These are phyloP conservation scores for Coptotermes formosanus DNA, from an alignment of 1,140 invertebrate genomes.

Conservation along the genomic window DNA sequence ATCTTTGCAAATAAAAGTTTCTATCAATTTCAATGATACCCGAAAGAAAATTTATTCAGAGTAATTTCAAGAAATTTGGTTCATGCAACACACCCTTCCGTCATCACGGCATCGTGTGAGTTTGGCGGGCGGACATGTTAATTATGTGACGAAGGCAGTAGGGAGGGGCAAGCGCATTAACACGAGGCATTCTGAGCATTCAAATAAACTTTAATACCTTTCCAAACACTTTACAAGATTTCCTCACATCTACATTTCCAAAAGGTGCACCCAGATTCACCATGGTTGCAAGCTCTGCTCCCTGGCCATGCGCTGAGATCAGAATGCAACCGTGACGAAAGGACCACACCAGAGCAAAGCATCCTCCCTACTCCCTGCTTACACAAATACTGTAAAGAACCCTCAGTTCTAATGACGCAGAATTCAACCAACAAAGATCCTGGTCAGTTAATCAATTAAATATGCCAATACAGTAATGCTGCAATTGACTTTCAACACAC, in stretches of 20 bases:
- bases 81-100: slow-evolving; percentile 39
- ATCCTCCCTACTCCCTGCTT: slow-evolving; percentile 37
- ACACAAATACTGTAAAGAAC: slow-evolving; percentile 32
- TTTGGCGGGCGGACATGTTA: slow-evolving; percentile 38
- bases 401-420: slow-evolving; percentile 23
- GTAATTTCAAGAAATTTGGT: slow-evolving; percentile 33
- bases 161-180: slow-evolving; percentile 36
- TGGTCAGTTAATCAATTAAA: neutral
- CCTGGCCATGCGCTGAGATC: slow-evolving; percentile 1
- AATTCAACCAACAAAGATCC: slow-evolving; percentile 17
- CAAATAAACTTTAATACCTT: slow-evolving; percentile 36
- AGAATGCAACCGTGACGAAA: slow-evolving; percentile 19
- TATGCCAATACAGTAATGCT: neutral
- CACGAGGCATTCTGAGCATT: slow-evolving; percentile 35
- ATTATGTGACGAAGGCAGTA: slow-evolving; percentile 37
- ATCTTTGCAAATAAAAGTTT: slow-evolving; percentile 21
- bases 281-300: slow-evolving; percentile 1
- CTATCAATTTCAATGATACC: slow-evolving; percentile 22
- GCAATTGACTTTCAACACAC: neutral
- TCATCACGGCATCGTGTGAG: slow-evolving; percentile 35
- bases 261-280: slow-evolving; percentile 32
- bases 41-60: slow-evolving; percentile 15
- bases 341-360: slow-evolving; percentile 26
- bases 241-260: slow-evolving; percentile 31
- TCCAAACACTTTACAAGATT: slow-evolving; percentile 34